phyloP scores from a whole-genome alignment of 2,113 vertebrate genomes.

The Gopherus flavomarginatus region DNA sequence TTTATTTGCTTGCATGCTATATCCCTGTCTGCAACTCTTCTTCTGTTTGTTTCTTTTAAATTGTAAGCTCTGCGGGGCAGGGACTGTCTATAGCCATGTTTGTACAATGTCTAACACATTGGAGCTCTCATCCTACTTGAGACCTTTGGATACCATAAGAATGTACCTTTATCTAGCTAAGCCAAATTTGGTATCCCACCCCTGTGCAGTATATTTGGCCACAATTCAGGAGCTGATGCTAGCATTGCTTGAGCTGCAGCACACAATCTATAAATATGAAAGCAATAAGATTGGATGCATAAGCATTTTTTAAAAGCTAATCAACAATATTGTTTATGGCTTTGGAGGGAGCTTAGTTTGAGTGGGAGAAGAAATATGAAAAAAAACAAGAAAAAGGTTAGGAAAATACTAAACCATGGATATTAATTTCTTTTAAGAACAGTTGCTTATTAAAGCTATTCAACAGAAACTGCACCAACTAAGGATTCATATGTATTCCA shows the following conservation, averaged over 20 bases:
- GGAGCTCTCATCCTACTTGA: neutral
- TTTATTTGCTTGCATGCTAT: neutral
- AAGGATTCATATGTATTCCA: neutral
- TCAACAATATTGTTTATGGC: neutral
- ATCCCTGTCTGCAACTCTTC: neutral
- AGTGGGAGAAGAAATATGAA: neutral
- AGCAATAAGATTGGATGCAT: neutral
- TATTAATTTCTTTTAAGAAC: constrained; percentile 7
- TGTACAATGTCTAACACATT: neutral
- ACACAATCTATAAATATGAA: neutral
- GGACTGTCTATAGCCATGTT: neutral
- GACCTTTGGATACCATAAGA: neutral
- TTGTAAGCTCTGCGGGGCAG: neutral
- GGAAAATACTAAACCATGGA: neutral
- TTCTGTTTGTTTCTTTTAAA: neutral
- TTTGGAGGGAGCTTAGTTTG: neutral
- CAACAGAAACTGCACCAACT: constrained; percentile 5
- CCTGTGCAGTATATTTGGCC: neutral
- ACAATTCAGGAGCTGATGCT: neutral
- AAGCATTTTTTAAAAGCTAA: constrained; percentile 11
- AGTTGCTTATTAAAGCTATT: neutral
- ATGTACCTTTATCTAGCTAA: neutral
- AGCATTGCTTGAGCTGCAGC: neutral
- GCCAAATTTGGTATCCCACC: neutral
- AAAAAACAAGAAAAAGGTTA: neutral